Percentiles rank a stretch among this genome's conserved stretches.
phyloP scores from a whole-genome alignment of 2,888 invertebrate species.

The Agelastica alni region DNA sequence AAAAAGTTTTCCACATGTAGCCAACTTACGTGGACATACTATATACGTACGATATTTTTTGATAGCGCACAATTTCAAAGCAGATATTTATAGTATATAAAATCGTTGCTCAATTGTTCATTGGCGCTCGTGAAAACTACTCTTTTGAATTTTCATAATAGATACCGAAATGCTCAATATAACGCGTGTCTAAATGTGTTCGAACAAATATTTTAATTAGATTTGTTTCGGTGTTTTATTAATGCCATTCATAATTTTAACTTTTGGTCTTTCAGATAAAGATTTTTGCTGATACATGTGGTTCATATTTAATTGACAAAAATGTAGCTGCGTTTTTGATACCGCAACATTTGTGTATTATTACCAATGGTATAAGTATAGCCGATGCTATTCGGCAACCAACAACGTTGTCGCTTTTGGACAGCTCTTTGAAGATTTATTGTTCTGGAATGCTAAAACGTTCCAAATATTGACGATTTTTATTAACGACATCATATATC shows the following conservation, averaged over 20 bases:
- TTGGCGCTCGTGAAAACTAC: constrained; percentile 7
- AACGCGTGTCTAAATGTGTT: not conserved
- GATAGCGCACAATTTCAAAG: not conserved
- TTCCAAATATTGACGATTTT: too few relatives aligned
- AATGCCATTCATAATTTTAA: not conserved
- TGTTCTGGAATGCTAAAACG: too few relatives aligned
- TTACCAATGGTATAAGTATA: constrained; percentile 42
- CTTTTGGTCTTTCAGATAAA: not conserved
- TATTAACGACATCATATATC: too few relatives aligned
- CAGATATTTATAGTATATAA: constrained; percentile 8
- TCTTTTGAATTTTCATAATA: not conserved
- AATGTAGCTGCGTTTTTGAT: constrained; percentile 48
- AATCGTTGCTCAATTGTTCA: constrained; percentile 12
- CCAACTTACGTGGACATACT: too few relatives aligned
- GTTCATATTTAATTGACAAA: constrained; percentile 45
- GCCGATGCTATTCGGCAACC: constrained; percentile 6
- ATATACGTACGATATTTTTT: too few relatives aligned
- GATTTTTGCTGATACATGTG: too few relatives aligned
- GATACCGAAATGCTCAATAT: constrained; percentile 3
- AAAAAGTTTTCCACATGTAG: too few relatives aligned
- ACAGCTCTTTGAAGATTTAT: too few relatives aligned
- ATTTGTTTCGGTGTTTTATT: not conserved
- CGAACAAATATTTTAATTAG: not conserved
- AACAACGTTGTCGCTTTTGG: too few relatives aligned
- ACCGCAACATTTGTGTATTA: constrained; percentile 49